phyloP scores from a whole-genome alignment of 2,797 vertebrate species.

The Mallotus villosus region DNA sequence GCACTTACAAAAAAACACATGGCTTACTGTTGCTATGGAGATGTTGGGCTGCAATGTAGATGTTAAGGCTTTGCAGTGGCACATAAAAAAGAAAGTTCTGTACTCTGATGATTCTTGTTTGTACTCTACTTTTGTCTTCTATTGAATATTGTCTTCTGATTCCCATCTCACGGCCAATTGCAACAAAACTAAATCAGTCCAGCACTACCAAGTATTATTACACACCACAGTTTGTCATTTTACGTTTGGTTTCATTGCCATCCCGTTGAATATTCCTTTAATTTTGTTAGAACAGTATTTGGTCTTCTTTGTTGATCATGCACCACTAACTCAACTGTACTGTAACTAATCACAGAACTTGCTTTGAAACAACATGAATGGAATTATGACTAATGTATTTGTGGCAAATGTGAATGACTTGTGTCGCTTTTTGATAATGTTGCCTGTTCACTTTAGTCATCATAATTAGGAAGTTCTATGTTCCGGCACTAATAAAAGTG shows the following conservation, averaged over 20 bases:
- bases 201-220: conserved; percentile 67
- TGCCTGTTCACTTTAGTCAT: conserved; percentile 48
- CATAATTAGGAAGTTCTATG: conserved; percentile 37
- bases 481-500: conserved; percentile 66
- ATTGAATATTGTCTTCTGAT: background rate
- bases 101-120: background rate
- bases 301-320: conserved; percentile 26
- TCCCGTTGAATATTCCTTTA: conserved; percentile 21
- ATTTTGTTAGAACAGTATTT: conserved; percentile 31
- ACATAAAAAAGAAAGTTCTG: background rate
- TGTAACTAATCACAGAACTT: conserved; percentile 10
- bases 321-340: conserved; percentile 25
- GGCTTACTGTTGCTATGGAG: conserved; percentile 25
- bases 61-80: background rate
- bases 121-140: background rate
- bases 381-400: conserved; percentile 37
- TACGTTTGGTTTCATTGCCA: conserved; percentile 39
- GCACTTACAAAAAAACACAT: conserved; percentile 3
- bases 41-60: background rate
- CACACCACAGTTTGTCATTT: conserved; percentile 27
- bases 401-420: conserved; percentile 43
- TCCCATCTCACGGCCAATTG: conserved; percentile 7
- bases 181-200: conserved; percentile 53
- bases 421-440: conserved; percentile 45
- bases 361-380: conserved; percentile 18